phyloP scores from a whole-genome alignment of 2,888 invertebrate genomes.

The Dasypogon diadema region DNA sequence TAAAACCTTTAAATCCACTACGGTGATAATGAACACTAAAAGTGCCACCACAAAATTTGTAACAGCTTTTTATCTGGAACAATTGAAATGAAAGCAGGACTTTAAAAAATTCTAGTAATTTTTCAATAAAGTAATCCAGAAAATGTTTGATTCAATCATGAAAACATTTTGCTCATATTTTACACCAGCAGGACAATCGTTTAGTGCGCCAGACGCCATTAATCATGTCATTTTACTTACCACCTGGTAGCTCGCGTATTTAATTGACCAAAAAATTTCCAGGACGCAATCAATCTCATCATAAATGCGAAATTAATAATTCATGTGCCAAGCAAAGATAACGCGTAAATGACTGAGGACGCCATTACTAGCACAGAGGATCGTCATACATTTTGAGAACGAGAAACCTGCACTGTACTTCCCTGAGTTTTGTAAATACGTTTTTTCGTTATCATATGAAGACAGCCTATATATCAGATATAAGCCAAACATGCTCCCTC shows the following conservation, averaged over 20 bases:
- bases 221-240: slow-evolving; percentile 46
- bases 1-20: too few relatives aligned
- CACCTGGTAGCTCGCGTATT: slow-evolving; percentile 43
- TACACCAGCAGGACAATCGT: too few relatives aligned
- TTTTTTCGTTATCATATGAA: slow-evolving; percentile 20
- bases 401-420: neutral
- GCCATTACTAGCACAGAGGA: neutral
- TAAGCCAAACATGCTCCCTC: slow-evolving; percentile 1
- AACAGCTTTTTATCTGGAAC: too few relatives aligned
- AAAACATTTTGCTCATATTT: too few relatives aligned
- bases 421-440: slow-evolving; percentile 12
- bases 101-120: too few relatives aligned
- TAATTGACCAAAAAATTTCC: slow-evolving; percentile 42
- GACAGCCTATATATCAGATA: slow-evolving; percentile 24
- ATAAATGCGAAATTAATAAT: slow-evolving; percentile 50
- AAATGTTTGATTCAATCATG: too few relatives aligned
- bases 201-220: slow-evolving; percentile 13
- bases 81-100: too few relatives aligned
- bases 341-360: slow-evolving; percentile 38
- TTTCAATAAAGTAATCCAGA: too few relatives aligned
- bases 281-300: slow-evolving; percentile 49
- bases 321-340: slow-evolving; percentile 23
- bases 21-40: too few relatives aligned
- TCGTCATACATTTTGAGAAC: neutral
- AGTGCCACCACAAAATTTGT: too few relatives aligned